Percentiles rank a stretch among this genome's conserved stretches.
Evolutionary conservation across 2,888 invertebrate genomes (phyloP).

Genomic region (Cephonodes hylas): DNA sequence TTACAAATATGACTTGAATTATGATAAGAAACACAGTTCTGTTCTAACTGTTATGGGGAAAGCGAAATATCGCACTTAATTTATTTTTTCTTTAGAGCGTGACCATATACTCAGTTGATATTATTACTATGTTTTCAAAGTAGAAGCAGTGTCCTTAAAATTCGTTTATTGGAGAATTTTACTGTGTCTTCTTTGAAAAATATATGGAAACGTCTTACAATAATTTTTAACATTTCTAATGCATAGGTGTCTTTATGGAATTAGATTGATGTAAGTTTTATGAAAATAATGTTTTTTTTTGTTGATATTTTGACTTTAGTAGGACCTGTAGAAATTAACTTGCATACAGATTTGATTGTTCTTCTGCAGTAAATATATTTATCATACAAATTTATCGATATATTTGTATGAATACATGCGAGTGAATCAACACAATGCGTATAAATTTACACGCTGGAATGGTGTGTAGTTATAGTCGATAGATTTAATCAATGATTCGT

Average conservation of each 20-base stretch:
- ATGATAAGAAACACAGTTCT: too few relatives aligned
- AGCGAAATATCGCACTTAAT: background rate
- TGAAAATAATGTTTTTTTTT: background rate
- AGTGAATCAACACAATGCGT: background rate
- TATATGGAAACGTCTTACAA: background rate
- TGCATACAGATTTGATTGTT: too few relatives aligned
- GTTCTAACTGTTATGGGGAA: background rate
- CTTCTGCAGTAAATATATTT: too few relatives aligned
- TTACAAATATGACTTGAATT: background rate
- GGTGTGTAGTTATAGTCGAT: slow-evolving; percentile 50
- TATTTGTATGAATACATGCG: too few relatives aligned
- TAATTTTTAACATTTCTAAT: background rate
- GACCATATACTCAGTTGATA: background rate
- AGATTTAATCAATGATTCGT: slow-evolving; percentile 30
- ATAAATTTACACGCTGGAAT: slow-evolving; percentile 54
- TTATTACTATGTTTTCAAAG: background rate
- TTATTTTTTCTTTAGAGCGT: background rate
- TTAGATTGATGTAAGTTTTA: background rate
- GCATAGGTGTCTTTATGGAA: background rate
- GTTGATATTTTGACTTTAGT: background rate
- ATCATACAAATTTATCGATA: too few relatives aligned
- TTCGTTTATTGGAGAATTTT: background rate
- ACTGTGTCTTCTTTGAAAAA: background rate
- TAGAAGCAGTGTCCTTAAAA: background rate
- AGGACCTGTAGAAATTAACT: background rate